Evolutionary conservation across 2,797 vertebrate species (phyloP).

Genomic region (Gallirallus australis): DNA sequence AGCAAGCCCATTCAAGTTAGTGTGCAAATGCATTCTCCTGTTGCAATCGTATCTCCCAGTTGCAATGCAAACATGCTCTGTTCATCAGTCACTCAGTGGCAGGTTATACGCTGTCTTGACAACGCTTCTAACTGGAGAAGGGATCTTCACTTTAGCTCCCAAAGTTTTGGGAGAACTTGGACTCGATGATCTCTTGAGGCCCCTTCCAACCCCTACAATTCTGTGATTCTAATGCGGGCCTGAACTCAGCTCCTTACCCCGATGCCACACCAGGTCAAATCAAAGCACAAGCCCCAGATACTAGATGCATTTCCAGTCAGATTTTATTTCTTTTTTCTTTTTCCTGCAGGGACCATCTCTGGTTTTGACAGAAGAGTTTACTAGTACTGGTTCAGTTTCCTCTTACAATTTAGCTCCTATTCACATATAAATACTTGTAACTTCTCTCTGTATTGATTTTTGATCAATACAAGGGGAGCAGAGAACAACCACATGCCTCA

Average conservation of each 20-base stretch:
- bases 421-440: not conserved
- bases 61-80: not conserved
- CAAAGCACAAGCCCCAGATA: not conserved
- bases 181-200: too few species aligned
- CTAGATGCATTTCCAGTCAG: not conserved
- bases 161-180: not conserved
- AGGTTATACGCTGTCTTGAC: not conserved
- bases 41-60: not conserved
- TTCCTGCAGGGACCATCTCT: not conserved
- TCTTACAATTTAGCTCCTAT: not conserved
- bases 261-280: not conserved
- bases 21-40: not conserved
- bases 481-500: not conserved
- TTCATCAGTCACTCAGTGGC: not conserved
- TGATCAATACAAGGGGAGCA: not conserved
- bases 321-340: not conserved
- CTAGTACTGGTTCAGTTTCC: not conserved
- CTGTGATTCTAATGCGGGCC: not conserved
- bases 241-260: not conserved
- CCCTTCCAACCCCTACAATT: too few species aligned
- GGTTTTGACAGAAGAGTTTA: not conserved
- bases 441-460: not conserved
- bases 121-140: not conserved
- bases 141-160: not conserved
- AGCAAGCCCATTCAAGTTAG: not conserved